phyloP scores from a whole-genome alignment of 92 coral and sea anemone genomes.

The Epizoanthus stellaris region DNA sequence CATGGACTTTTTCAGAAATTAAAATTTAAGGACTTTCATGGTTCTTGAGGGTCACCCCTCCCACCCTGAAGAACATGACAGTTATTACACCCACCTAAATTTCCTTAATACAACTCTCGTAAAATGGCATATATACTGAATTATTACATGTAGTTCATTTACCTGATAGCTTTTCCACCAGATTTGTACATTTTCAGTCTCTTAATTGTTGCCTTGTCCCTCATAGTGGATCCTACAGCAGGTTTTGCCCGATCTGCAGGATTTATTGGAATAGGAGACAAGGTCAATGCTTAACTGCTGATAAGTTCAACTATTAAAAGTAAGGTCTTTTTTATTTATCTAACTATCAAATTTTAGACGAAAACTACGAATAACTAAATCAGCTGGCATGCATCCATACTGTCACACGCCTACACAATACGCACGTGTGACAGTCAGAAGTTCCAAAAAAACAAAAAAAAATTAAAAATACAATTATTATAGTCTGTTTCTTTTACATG shows the following conservation, averaged over 20 bases:
- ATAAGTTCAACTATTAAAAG: not conserved
- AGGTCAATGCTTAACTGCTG: not conserved
- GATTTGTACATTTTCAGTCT: constrained; percentile 95
- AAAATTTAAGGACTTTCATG: no score
- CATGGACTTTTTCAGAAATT: no score
- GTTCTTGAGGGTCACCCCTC: no score
- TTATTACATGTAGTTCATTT: not conserved
- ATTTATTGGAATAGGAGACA: not conserved
- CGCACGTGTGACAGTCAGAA: no score
- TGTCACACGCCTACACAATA: no score
- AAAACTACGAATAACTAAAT: not conserved
- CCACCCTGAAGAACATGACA: no score
- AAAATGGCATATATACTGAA: not conserved
- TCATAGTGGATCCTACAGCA: constrained; percentile 82
- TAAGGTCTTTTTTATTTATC: not conserved
- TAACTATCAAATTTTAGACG: not conserved
- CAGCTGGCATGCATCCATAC: no score
- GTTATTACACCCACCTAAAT: no score
- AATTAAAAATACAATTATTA: no score
- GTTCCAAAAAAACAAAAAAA: no score
- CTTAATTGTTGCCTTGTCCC: constrained; percentile 86
- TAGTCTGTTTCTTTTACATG: no score
- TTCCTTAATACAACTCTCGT: no score
- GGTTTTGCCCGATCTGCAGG: constrained; percentile 87
- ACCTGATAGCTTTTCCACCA: constrained; percentile 94